A percentile compares a stretch with the other conserved stretches of the same genome.
phyloP scores from a whole-genome alignment of 1,140 invertebrate genomes.

The Halotydeus destructor region DNA sequence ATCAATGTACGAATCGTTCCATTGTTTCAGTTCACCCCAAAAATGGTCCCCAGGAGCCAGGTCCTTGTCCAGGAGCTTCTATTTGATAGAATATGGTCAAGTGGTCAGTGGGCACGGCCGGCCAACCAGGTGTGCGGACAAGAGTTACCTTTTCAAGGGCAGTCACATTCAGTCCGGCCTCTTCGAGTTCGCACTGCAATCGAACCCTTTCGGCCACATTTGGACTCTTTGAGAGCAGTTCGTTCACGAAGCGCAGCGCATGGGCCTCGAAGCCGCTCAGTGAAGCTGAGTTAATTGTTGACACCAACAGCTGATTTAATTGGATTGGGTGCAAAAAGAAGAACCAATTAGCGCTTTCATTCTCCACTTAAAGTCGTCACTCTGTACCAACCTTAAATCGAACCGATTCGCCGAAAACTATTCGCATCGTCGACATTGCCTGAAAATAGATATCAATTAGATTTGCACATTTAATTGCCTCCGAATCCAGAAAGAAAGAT shows the following conservation, averaged over 20 bases:
- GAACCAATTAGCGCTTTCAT: too few relatives aligned
- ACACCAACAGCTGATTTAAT: too few relatives aligned
- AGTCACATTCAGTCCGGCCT: conserved; percentile 52
- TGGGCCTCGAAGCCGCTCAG: conserved; percentile 38
- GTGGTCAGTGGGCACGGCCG: too few relatives aligned
- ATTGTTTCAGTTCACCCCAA: conserved; percentile 40
- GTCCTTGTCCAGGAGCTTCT: conserved; percentile 29
- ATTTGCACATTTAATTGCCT: too few relatives aligned
- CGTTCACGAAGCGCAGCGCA: conserved; percentile 62
- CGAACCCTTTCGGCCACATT: conserved; percentile 53
- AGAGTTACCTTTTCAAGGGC: conserved; percentile 43
- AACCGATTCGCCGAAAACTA: conserved; percentile 73
- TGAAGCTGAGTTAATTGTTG: conserved; percentile 12
- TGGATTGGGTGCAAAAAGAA: too few relatives aligned
- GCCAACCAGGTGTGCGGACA: too few relatives aligned
- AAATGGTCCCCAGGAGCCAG: conserved; percentile 24
- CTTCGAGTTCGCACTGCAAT: conserved; percentile 65
- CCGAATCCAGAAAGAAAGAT: too few relatives aligned
- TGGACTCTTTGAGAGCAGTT: conserved; percentile 48
- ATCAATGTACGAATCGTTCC: conserved; percentile 46
- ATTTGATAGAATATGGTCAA: conserved; percentile 7
- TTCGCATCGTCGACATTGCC: conserved; percentile 60
- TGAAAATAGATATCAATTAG: too few relatives aligned
- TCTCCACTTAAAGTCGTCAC: too few relatives aligned
- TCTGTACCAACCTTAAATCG: conserved; percentile 76